A percentile compares a stretch with the other conserved stretches of the same genome.
Evolutionary conservation across 2,797 vertebrate genomes (phyloP).

Genomic region (Anabacerthia variegaticeps): DNA sequence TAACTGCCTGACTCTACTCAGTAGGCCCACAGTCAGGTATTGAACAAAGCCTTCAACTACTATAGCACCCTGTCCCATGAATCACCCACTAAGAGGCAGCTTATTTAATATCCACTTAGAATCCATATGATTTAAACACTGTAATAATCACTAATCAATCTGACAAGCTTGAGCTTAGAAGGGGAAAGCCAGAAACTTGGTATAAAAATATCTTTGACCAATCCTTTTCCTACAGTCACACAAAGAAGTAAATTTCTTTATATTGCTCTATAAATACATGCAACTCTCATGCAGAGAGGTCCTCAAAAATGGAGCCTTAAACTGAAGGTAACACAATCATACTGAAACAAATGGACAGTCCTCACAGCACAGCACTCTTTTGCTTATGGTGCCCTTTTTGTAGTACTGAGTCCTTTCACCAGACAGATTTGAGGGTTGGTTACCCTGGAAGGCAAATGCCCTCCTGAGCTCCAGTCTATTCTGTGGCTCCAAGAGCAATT

Average conservation of each 20-base stretch:
- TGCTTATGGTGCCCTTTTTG: not conserved
- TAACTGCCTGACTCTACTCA: not conserved
- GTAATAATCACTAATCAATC: conserved; percentile 26
- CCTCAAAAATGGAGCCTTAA: not conserved
- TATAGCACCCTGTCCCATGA: not conserved
- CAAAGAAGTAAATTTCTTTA: not conserved
- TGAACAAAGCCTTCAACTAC: not conserved
- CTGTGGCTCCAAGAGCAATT: not conserved
- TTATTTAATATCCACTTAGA: conserved; percentile 6
- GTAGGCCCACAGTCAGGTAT: not conserved
- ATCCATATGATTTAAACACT: not conserved
- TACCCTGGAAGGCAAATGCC: not conserved
- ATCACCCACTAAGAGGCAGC: not conserved
- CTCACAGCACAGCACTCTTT: not conserved
- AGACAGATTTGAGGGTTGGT: accelerated
- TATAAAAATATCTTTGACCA: not conserved
- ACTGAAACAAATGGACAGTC: not conserved
- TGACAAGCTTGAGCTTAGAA: not conserved
- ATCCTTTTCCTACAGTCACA: not conserved
- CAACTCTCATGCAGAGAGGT: not conserved
- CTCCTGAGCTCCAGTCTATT: not conserved
- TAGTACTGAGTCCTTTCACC: not conserved
- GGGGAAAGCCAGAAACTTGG: not conserved
- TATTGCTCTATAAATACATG: not conserved
- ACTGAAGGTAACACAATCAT: not conserved